Base-by-base conservation (phyloP, 2,797 vertebrate genomes). In the Helicolenus hilgendorfi region DNA sequence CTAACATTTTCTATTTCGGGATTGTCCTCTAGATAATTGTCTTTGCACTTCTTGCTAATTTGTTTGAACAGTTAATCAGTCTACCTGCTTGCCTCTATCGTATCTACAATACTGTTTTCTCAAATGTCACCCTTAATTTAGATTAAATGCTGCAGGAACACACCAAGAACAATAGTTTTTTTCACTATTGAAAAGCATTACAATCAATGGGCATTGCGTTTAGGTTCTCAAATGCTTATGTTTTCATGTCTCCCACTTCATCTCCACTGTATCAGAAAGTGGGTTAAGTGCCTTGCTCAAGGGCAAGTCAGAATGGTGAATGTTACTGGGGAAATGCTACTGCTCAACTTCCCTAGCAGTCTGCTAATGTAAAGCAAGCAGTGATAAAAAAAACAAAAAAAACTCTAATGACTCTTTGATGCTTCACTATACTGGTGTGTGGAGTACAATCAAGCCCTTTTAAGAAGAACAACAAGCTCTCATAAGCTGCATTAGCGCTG, bases 401-500 rank as follows among this genome's bases (percentile, higher is more conserved):
- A 24, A 1, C 45, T 72, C 35, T 36, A 8, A 35, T 45, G 41
- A 35, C 27, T 29, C 29, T 55, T 27, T 24, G 35, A 60, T 13
- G 68, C 33, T 58, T 84, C 27, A 22, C 35, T 80, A 5, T 60
- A 2, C 14, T 62, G 36, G 72, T 82, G 36, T 33, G 60, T 11
- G 20, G 41, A 67, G 49, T 59, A 64, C 36, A 67, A 79, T 64
- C 18, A 55, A 24, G 20, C 18, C 36, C 20, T 35, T 83, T 53
- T 59, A 29, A 70, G 65, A 62, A 67, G 11, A 79, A 73, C 55
- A 29, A 29, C 49, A 62, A 65, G 53, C 31, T 68, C 69, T 73
- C 13, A 27, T 14, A 36, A 70, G 14, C 72, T 63, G 59, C 70
- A 72, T 56, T 77, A 84, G 65, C 41, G 33, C 13, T 65, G 64